Conservation (phyloP, 2,888 invertebrate genomes). For the Aphrophora alni region DNA sequence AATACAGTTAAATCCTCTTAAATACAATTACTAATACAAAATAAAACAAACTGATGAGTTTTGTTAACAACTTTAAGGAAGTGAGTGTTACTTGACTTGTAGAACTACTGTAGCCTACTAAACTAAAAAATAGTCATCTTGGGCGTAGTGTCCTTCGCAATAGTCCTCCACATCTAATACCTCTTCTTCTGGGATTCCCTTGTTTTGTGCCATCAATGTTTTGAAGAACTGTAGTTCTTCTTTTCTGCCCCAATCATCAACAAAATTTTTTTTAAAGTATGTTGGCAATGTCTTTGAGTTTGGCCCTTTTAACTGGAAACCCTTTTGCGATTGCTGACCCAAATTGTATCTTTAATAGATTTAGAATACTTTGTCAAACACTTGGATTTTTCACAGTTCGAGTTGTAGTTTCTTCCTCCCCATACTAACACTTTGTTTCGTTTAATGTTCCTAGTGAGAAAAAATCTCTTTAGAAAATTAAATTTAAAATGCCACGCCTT, state of each 20-base stretch:
- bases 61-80: background rate
- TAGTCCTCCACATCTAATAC: constrained; percentile 25
- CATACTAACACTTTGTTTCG: constrained; percentile 24
- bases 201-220: constrained; percentile 21
- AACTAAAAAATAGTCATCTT: constrained; percentile 29
- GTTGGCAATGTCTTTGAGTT: background rate
- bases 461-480: constrained; percentile 18
- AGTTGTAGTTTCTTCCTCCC: constrained; percentile 27
- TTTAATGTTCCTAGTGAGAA: constrained; percentile 27
- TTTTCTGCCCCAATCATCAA: no score
- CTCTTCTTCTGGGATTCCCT: constrained; percentile 16
- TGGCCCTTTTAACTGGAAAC: constrained; percentile 25
- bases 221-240: constrained; percentile 14
- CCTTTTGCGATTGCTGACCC: constrained; percentile 4
- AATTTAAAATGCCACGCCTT: constrained; percentile 23
- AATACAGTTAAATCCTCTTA: no score
- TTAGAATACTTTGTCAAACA: constrained; percentile 23
- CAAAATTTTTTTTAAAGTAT: no score
- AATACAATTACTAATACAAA: no score
- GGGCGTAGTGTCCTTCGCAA: background rate
- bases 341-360: constrained; percentile 14
- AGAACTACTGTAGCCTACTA: constrained; percentile 18
- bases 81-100: background rate
- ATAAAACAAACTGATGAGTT: no score
- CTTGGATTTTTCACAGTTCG: constrained; percentile 15